Base-by-base conservation (phyloP, 2,888 invertebrate genomes). In the Apotomis betuletana region DNA sequence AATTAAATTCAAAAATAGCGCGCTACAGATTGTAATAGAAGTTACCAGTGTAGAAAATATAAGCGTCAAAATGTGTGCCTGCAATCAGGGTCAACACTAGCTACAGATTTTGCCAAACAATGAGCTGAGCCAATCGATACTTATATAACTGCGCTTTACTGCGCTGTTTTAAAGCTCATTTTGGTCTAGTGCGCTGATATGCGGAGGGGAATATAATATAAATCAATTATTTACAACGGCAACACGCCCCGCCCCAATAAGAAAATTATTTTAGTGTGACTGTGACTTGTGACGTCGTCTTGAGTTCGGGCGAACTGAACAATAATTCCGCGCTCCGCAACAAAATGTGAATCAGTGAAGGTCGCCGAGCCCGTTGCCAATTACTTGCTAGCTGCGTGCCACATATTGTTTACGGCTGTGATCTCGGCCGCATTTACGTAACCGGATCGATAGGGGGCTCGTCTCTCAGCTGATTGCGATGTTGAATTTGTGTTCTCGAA, bases 291-390 rank as follows among this genome's bases (percentile, higher is more conserved):
- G 73, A 64, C 73, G 69, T 69, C 73, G 69, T 52, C 36, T 27
- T 15, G 55, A 60, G 46, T 57, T 52, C 51, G 49, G 59, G 51
- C 57, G 63, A 55, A 65, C 36, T 55, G 69, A 61, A 70, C 63
- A 71, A 67, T 71, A 61, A 76, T 80, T 81, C 78, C 73, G 78
- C 77, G 57, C 55, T 96, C 77, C 96, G 94, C 79, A 81, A 82
- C 81, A 87, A 87, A 87, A 88, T 90, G 87, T 87, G 82, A 86
- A 85, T 83, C 78, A 78, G 85, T 87, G 89, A 90, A 89, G 88
- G 88, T 83, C 87, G 75, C 75, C 75, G 76, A 77, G 73, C 76
- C 75, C 75, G 76, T 80, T 77, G 79, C 78, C 77, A 80, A 81
- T 80, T 78, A 80, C 77, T 74, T 78, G 67, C 49, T 77, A 74